Evolutionary conservation across 2,888 invertebrate species (phyloP), one percentile per base, ranked within the genome.

Genomic region (Dysmachus trigonus): DNA sequence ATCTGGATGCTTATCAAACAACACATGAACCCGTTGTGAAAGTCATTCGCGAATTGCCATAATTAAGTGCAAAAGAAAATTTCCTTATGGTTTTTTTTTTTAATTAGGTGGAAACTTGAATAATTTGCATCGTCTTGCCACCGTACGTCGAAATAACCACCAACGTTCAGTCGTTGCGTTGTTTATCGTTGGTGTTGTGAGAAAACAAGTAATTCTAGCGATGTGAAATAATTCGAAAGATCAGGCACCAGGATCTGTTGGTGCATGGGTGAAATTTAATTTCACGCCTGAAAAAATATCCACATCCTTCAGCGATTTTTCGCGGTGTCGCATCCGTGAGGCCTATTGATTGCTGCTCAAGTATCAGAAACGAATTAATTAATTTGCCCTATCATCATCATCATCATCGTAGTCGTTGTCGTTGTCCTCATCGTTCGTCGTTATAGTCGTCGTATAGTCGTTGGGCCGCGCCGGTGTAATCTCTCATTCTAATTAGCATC

Each of bases 341-440:
- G 15, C 30, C 79, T 30, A 79, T 79, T 79, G 79, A 79, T 79
- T 51, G 38, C 51, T 22, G 79, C 30, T 79, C 27, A 79, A 79
- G 79, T 79, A 79, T 79, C 79, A 79, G 79, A 79, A 79, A 79
- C 38, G 79, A 51, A 79, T 79, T 79, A 79, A 79, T 79, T 79
- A 79, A 79, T 79, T 79, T 8, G 27, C 27, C 38, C 33, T 10
- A 76, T 41, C 38, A 13, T 76, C n/a, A 22, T 38, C 47, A 31
- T 31, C 51, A 31, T 51, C 30, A 15, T 79, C 76, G 18, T 18
- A 31, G 4, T 76, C 76, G 15, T 33, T n/a, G n/a, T 47, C 38
- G 13, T 38, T 2, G 38, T 38, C 51, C 51, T 51, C 51, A 18
- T n/a, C 18, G 6, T n/a, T 18, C 18, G 7, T 51, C 18, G 51